Percentiles rank a stretch among this genome's conserved stretches.
phyloP scores from a whole-genome alignment of 2,888 invertebrate genomes.

The Thecophora atra region DNA sequence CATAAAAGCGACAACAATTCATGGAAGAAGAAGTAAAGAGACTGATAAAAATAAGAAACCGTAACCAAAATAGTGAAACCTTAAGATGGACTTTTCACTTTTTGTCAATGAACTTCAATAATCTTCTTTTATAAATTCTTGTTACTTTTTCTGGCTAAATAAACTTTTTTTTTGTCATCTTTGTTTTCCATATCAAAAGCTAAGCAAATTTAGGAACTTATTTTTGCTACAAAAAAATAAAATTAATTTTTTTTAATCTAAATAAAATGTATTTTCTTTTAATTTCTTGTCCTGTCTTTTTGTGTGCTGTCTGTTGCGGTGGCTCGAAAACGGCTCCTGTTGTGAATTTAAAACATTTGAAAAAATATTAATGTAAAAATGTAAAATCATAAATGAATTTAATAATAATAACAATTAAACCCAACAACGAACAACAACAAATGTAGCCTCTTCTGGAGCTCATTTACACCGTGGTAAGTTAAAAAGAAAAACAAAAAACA shows the following conservation, averaged over 20 bases:
- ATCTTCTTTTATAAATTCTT: not conserved
- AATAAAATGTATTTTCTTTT: conserved; percentile 56
- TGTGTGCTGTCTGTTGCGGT: conserved; percentile 67
- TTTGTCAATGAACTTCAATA: too few species aligned
- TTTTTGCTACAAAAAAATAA: conserved; percentile 8
- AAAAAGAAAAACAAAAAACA: conserved; percentile 1
- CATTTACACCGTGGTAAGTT: conserved; percentile 98
- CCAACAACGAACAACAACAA: conserved; percentile 42
- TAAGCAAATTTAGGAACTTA: conserved; percentile 4
- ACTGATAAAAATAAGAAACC: too few species aligned
- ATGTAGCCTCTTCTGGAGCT: conserved; percentile 97
- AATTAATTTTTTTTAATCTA: conserved; percentile 18
- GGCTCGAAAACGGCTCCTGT: conserved; percentile 65
- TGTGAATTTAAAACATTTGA: conserved; percentile 49
- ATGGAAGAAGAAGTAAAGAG: not conserved
- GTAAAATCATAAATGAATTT: conserved; percentile 48
- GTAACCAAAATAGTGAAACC: not conserved
- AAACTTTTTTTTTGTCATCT: not conserved
- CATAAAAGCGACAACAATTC: too few species aligned
- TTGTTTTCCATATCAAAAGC: not conserved
- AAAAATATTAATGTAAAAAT: conserved; percentile 41
- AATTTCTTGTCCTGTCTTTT: conserved; percentile 67
- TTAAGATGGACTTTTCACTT: not conserved
- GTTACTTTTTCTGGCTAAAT: conserved; percentile 1
- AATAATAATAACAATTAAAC: conserved; percentile 41